A percentile compares a stretch with the other conserved stretches of the same genome.
phyloP scores from a whole-genome alignment of 2,797 vertebrate species.

The Hyperoplus immaculatus region DNA sequence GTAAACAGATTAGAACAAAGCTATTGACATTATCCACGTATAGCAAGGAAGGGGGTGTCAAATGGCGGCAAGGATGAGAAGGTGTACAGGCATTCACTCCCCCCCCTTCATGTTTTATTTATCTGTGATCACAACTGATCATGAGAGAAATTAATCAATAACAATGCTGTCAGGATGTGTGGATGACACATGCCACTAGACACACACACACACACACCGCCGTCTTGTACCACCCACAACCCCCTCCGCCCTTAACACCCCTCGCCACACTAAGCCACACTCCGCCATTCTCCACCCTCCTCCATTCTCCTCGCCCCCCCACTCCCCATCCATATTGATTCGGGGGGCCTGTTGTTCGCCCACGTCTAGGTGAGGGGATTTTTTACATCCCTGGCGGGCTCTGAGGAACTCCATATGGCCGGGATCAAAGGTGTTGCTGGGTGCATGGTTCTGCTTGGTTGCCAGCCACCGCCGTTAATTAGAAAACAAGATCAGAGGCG shows the following conservation, averaged over 20 bases:
- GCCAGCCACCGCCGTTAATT: slow-evolving; percentile 90
- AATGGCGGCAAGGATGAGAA: slow-evolving; percentile 76
- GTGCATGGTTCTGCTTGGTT: slow-evolving; percentile 89
- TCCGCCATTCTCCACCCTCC: slow-evolving; percentile 67
- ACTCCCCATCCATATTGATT: slow-evolving; percentile 80
- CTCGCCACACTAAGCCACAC: slow-evolving; percentile 59
- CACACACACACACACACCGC: slow-evolving; percentile 66
- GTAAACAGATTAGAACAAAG: slow-evolving; percentile 86
- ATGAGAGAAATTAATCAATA: slow-evolving; percentile 88
- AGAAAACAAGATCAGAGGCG: slow-evolving; percentile 92
- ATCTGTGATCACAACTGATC: slow-evolving; percentile 86
- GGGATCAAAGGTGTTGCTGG: slow-evolving; percentile 90
- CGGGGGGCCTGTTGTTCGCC: slow-evolving; percentile 81
- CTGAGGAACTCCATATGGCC: slow-evolving; percentile 90
- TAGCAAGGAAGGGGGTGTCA: slow-evolving; percentile 77
- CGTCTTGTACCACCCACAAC: slow-evolving; percentile 23
- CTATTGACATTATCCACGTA: slow-evolving; percentile 84
- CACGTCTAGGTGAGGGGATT: slow-evolving; percentile 85
- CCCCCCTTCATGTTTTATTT: slow-evolving; percentile 87
- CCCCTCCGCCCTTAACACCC: slow-evolving; percentile 41
- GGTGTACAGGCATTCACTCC: slow-evolving; percentile 81
- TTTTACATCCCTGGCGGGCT: slow-evolving; percentile 86
- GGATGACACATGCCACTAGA: slow-evolving; percentile 79
- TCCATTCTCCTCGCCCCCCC: slow-evolving; percentile 64
- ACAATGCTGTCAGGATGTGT: slow-evolving; percentile 75